Evolutionary conservation across 1,140 invertebrate species (phyloP), one percentile per base, ranked within the genome.

Genomic region (Drosophila obscura): DNA sequence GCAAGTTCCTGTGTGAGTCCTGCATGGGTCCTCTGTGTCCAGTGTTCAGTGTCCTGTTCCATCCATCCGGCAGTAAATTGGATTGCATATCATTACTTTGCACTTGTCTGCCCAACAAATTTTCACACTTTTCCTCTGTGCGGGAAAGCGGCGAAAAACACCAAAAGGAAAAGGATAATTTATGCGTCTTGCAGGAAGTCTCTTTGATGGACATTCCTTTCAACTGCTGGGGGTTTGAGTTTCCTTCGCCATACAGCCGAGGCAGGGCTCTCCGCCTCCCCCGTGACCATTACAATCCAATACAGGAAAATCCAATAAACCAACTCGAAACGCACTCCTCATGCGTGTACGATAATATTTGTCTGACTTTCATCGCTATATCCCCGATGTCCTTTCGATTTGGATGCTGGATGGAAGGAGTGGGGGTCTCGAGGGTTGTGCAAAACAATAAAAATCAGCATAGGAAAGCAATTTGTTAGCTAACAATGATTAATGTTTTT

Each of bases 1-100:
- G 84, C 84, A 89, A 88, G 84, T 88, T 88, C 84, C 83, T 75
- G 69, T 44, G 48, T 41, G 19, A 19, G 44, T 19, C 24, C 49
- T 52, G 51, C 4, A 11, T 39, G 26, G 26, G 26, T 28, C 6
- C 26, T 4, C 22, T 26, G 66, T 9, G 31, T 9, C 6, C 31
- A 35, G 31, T 35, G 31, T 35, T 35, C 35, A 39, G 35, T 39
- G 35, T 39, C 35, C 35, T 39, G 35, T 39, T 39, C 35, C 35
- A 39, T 39, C 65, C 67, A 71, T 71, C 67, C 67, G 66, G 66
- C 58, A 46, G 43, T 77, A 89, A 88, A 88, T 88, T 88, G 83
- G 83, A 88, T 88, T 88, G 83, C 83, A 88, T 88, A 89, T 83
- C 83, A 88, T 88, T 88, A 88, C 77, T 87, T 87, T 87, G 83